Conservation (phyloP, 2,797 vertebrate genomes). For the Falco rusticolus region DNA sequence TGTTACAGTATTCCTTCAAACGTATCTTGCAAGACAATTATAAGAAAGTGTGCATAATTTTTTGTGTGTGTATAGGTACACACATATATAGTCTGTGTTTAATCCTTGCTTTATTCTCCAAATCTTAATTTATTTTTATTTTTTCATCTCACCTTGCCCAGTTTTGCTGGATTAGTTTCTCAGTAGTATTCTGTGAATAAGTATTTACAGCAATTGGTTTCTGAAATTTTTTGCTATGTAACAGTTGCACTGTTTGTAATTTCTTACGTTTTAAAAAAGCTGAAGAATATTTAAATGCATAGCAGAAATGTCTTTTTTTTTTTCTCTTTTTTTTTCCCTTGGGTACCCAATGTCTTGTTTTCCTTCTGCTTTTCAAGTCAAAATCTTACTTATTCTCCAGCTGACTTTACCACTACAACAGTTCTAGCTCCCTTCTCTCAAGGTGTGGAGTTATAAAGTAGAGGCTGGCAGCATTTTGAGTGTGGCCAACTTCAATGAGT, state of each 20-base stretch:
- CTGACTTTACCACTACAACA: background rate
- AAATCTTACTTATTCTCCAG: background rate
- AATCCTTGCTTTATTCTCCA: background rate
- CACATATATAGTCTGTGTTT: background rate
- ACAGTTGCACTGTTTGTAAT: background rate
- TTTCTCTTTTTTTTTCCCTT: background rate
- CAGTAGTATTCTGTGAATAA: background rate
- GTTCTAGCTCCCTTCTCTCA: background rate
- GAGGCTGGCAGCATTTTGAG: background rate
- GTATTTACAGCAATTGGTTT: background rate
- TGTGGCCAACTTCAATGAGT: rapidly evolving
- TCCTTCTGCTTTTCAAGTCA: background rate
- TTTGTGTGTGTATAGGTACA: background rate
- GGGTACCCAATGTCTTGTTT: background rate
- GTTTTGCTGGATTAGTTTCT: background rate
- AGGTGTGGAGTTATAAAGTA: background rate
- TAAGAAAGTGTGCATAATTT: background rate
- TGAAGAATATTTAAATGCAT: background rate
- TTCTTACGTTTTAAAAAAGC: background rate
- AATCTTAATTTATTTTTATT: background rate
- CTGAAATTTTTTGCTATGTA: background rate
- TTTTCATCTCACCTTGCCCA: background rate
- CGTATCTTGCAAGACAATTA: background rate
- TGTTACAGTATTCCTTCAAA: background rate
- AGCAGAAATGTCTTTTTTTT: background rate